A percentile compares a stretch with the other conserved stretches of the same genome.
Evolutionary conservation across 2,113 vertebrate species (phyloP).

Genomic region (Damaliscus lunatus): DNA sequence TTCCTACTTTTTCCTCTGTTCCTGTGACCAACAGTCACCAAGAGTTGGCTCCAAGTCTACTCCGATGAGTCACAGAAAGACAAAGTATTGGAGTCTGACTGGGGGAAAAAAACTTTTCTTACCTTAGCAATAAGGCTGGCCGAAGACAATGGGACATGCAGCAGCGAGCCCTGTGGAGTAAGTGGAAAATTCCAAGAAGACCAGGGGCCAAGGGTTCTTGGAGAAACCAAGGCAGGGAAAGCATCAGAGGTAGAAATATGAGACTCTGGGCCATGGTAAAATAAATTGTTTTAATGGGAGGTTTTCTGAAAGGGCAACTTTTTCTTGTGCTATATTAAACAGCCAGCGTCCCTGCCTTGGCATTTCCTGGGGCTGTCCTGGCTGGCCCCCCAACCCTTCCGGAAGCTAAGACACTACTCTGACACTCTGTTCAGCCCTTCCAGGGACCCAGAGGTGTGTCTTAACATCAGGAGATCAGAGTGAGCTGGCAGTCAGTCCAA

Average conservation of each 20-base stretch:
- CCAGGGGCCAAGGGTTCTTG: background rate
- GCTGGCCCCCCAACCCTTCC: background rate
- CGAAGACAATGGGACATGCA: background rate
- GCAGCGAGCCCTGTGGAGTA: background rate
- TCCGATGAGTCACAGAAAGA: background rate
- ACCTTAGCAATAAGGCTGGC: background rate
- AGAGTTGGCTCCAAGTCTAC: background rate
- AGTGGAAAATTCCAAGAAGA: background rate
- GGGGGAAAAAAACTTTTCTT: background rate
- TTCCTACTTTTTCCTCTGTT: background rate
- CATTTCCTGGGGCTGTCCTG: background rate
- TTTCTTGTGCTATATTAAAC: constrained; percentile 40
- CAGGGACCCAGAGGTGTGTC: constrained; percentile 2
- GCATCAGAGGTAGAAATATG: background rate
- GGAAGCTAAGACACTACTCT: background rate
- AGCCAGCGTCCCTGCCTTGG: background rate
- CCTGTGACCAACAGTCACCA: background rate
- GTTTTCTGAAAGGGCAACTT: constrained; percentile 38
- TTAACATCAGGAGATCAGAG: background rate
- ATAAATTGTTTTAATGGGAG: constrained; percentile 71
- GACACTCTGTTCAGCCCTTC: background rate
- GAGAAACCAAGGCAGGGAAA: background rate
- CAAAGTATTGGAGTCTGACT: background rate
- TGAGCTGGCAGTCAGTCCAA: constrained; percentile 22
- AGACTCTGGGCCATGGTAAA: constrained; percentile 56